phyloP scores from a whole-genome alignment of 23 tunicate species.

The Clavelina lepadiformis region DNA sequence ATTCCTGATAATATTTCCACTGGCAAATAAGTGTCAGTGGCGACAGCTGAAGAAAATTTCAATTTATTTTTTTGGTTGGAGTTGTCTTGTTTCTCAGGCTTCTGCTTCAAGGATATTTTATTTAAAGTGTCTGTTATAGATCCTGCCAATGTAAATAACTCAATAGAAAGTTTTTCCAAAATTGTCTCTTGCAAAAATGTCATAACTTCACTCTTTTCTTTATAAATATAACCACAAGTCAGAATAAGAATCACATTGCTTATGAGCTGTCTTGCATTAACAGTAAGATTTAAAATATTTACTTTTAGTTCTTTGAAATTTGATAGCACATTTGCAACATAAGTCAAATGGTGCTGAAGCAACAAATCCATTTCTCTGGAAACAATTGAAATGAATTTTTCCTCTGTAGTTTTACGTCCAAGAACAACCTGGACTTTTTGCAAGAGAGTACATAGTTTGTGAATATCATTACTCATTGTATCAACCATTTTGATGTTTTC shows the following conservation, averaged over 20 bases:
- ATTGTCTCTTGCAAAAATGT: slow-evolving; percentile 42
- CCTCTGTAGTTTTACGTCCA: slow-evolving; percentile 23
- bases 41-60: slow-evolving; percentile 12
- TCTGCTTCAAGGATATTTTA: neutral
- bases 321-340: slow-evolving; percentile 4
- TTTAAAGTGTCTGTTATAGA: slow-evolving; percentile 24
- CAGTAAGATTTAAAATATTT: neutral
- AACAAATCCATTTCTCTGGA: slow-evolving; percentile 24
- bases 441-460: slow-evolving; percentile 8
- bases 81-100: neutral
- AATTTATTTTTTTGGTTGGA: neutral
- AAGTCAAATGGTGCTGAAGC: slow-evolving; percentile 3
- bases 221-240: slow-evolving; percentile 14
- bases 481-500: too few relatives aligned
- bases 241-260: slow-evolving; percentile 11
- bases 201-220: slow-evolving; percentile 4
- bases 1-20: slow-evolving; percentile 6
- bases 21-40: slow-evolving; percentile 11
- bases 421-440: slow-evolving; percentile 19
- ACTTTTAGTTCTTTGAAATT: neutral
- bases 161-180: slow-evolving; percentile 55
- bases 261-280: slow-evolving; percentile 2
- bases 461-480: too few relatives aligned
- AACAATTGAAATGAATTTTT: slow-evolving; percentile 13
- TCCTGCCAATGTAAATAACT: slow-evolving; percentile 40